Percentiles rank a stretch among this genome's conserved stretches.
Conservation (phyloP, 2,797 vertebrate genomes). For the Phrynocephalus forsythii region DNA sequence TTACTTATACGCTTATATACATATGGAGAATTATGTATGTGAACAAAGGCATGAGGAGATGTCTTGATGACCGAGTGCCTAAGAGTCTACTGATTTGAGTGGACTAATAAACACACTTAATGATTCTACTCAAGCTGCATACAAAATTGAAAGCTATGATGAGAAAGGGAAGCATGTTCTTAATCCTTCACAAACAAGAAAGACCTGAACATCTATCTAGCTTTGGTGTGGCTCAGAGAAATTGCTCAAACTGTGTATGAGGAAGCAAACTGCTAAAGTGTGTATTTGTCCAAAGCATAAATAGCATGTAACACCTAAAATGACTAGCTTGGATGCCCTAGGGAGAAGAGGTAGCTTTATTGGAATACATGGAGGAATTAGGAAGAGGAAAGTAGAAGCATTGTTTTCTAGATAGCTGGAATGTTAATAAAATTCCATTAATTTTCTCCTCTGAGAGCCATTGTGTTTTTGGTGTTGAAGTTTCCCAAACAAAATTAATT, state of each 20-base stretch:
- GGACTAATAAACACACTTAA: too few relatives aligned
- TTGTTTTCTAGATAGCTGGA: too few relatives aligned
- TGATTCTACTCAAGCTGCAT: not conserved
- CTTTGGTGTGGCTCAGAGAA: not conserved
- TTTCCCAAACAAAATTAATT: constrained; percentile 11
- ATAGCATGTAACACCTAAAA: not conserved
- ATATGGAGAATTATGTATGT: too few relatives aligned
- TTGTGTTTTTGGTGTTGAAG: not conserved
- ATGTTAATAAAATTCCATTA: too few relatives aligned
- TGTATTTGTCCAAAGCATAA: not conserved
- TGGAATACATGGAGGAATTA: not conserved
- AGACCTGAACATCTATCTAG: not conserved
- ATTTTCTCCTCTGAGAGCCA: not conserved
- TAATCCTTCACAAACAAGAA: not conserved
- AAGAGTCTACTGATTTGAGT: too few relatives aligned
- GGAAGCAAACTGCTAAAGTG: not conserved
- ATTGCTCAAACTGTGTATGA: not conserved
- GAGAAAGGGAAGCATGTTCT: not conserved
- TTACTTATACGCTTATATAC: too few relatives aligned
- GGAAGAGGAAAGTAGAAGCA: not conserved
- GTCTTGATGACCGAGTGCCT: too few relatives aligned
- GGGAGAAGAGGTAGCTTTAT: not conserved
- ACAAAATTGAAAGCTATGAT: not conserved
- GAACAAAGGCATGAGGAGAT: too few relatives aligned
- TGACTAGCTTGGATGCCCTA: not conserved